These are phyloP conservation scores for Anguilla rostrata DNA, from an alignment of 2,113 vertebrate species.

Conservation along the genomic window DNA sequence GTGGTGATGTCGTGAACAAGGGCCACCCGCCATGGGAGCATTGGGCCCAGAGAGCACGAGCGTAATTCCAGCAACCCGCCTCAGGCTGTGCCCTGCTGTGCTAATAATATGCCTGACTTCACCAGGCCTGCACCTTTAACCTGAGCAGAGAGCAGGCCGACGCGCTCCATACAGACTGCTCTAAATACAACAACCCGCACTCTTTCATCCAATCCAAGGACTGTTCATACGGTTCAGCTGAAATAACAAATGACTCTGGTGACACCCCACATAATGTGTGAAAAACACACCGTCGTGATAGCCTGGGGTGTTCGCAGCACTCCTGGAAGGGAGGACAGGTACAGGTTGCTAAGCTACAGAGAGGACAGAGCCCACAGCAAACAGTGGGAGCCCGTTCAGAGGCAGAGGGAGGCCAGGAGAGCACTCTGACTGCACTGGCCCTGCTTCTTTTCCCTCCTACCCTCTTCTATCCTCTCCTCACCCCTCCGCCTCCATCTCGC, in stretches of 20 bases:
- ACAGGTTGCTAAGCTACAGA: constrained; percentile 55
- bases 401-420: constrained; percentile 15
- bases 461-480: neutral
- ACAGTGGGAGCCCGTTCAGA: constrained; percentile 39
- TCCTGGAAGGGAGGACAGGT: constrained; percentile 20
- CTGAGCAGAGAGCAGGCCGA: neutral
- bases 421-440: neutral
- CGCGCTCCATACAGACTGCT: neutral
- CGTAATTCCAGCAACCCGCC: too few relatives aligned
- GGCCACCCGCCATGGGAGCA: neutral
- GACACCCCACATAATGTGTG: neutral
- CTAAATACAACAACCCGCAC: neutral
- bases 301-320: neutral
- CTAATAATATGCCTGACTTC: neutral
- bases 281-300: constrained; percentile 28
- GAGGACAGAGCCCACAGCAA: constrained; percentile 40
- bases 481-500: neutral
- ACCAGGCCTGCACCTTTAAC: neutral
- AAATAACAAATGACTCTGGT: neutral
- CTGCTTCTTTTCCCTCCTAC: constrained; percentile 22
- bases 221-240: neutral
- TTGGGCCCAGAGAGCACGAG: neutral
- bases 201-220: too few relatives aligned
- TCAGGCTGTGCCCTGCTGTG: neutral
- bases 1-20: neutral